Conservation (phyloP, 2,888 invertebrate species). For the Lordiphosa andalusiaca region DNA sequence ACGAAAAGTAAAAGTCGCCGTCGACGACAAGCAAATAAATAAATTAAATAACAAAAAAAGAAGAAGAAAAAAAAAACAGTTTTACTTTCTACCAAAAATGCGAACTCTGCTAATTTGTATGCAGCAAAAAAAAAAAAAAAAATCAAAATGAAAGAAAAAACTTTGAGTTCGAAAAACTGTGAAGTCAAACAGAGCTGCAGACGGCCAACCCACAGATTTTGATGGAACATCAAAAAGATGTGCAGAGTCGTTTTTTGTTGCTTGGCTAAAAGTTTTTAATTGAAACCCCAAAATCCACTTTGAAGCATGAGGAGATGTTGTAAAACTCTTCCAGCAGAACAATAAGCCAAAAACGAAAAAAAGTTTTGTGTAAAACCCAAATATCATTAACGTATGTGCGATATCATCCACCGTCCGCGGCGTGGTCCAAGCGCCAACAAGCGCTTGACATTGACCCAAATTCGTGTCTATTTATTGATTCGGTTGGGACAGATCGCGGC, state of each 20-base stretch:
- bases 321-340: slow-evolving; percentile 6
- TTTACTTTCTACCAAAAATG: slow-evolving; percentile 74
- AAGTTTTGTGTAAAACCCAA: slow-evolving; percentile 10
- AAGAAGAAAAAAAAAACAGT: slow-evolving; percentile 51
- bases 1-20: slow-evolving; percentile 65
- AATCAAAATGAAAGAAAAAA: slow-evolving; percentile 45
- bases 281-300: slow-evolving; percentile 23
- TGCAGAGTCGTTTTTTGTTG: slow-evolving; percentile 16
- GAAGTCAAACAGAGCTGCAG: slow-evolving; percentile 44
- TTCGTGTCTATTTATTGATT: slow-evolving; percentile 55
- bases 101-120: slow-evolving; percentile 72
- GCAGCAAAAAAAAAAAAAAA: slow-evolving; percentile 39
- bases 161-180: slow-evolving; percentile 39
- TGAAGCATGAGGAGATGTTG: background rate
- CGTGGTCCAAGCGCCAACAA: slow-evolving; percentile 20
- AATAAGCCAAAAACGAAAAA: background rate
- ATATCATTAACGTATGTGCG: slow-evolving; percentile 44
- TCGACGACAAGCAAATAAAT: slow-evolving; percentile 52
- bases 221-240: slow-evolving; percentile 54
- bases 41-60: slow-evolving; percentile 45
- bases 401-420: slow-evolving; percentile 20
- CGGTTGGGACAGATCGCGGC: slow-evolving; percentile 35
- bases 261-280: slow-evolving; percentile 22
- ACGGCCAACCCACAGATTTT: slow-evolving; percentile 32
- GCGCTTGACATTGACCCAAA: slow-evolving; percentile 75